phyloP scores from a whole-genome alignment of 2,113 vertebrate species.

The Jaculus jaculus region DNA sequence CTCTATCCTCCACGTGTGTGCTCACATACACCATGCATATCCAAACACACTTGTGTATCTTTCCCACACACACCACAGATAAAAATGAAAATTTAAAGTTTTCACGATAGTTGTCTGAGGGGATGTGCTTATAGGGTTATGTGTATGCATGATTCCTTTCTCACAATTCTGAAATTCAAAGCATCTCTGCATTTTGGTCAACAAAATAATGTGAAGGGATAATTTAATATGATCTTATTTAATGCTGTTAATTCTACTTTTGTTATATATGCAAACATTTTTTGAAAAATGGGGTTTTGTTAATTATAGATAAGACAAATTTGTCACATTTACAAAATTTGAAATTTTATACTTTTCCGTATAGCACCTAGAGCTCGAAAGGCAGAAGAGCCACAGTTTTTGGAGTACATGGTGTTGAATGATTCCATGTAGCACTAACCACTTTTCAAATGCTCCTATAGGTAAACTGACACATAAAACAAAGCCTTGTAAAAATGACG shows the following conservation, averaged over 20 bases:
- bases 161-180: neutral
- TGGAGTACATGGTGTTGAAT: slow-evolving; percentile 21
- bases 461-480: slow-evolving; percentile 87
- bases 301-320: neutral
- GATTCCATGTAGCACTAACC: slow-evolving; percentile 32
- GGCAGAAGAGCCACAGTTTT: neutral
- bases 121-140: neutral
- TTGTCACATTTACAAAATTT: neutral
- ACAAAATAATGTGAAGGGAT: neutral
- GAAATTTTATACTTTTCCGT: neutral
- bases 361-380: neutral
- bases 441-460: slow-evolving; percentile 75
- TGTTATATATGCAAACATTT: neutral
- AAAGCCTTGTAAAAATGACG: slow-evolving; percentile 94
- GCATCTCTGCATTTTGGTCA: neutral
- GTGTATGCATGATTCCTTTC: neutral
- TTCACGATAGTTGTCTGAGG: neutral
- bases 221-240: neutral
- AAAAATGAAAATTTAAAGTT: too few relatives aligned
- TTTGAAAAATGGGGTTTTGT: neutral
- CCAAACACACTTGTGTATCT: too few relatives aligned
- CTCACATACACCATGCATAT: too few relatives aligned
- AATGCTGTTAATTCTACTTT: neutral
- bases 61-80: too few relatives aligned
- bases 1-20: too few relatives aligned